Evolutionary conservation across 2,113 vertebrate species (phyloP).

Genomic region (Lagenorhynchus albirostris): DNA sequence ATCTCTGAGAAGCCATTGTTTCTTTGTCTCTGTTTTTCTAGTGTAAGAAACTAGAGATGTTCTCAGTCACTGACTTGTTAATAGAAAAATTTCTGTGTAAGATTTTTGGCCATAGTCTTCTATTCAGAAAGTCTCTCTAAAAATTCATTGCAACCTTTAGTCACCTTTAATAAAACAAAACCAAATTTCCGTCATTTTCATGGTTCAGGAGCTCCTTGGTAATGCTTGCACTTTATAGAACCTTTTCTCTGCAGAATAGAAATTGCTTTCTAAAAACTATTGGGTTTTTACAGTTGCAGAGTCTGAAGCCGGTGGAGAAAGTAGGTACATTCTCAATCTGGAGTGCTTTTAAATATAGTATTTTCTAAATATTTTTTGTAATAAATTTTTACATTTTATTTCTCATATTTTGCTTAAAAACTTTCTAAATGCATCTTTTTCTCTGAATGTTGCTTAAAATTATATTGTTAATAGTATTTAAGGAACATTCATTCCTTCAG

Average conservation of each 20-base stretch:
- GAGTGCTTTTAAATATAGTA: neutral
- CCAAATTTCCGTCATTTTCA: neutral
- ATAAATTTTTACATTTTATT: neutral
- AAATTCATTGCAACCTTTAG: neutral
- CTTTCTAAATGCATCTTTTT: neutral
- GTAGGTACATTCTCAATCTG: neutral
- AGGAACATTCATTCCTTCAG: neutral
- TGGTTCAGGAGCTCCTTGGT: neutral
- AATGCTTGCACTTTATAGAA: neutral
- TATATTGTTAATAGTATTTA: neutral
- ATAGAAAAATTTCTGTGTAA: slow-evolving; percentile 10
- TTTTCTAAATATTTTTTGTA: slow-evolving; percentile 1
- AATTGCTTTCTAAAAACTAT: neutral
- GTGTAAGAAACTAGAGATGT: neutral
- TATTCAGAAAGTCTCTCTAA: neutral
- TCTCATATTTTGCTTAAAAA: slow-evolving; percentile 11
- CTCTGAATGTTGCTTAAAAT: slow-evolving; percentile 1
- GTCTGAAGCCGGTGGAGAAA: neutral
- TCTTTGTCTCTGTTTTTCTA: neutral
- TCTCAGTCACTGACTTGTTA: neutral
- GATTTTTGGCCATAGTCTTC: neutral
- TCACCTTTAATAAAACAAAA: slow-evolving; percentile 35
- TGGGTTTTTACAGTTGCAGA: neutral
- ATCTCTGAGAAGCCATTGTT: neutral
- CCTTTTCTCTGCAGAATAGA: neutral